Percentiles rank a stretch among this genome's conserved stretches.
Evolutionary conservation across 2,113 vertebrate genomes (phyloP).

Genomic region (Leptosomus discolor): DNA sequence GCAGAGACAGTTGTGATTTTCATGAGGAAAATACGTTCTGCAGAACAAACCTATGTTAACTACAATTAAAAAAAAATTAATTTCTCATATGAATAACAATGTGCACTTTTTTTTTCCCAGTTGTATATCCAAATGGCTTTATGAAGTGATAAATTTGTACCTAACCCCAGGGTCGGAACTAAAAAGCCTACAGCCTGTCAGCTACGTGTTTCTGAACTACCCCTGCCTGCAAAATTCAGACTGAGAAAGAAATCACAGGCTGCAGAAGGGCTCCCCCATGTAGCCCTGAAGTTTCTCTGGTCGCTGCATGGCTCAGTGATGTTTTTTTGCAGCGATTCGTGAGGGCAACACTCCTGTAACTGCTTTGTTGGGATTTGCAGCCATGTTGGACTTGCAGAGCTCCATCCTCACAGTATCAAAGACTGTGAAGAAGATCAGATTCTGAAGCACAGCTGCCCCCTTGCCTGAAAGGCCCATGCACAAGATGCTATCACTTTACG

Average conservation of each 20-base stretch:
- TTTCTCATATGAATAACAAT: not conserved
- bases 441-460: not conserved
- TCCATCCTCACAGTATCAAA: not conserved
- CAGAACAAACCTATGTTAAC: not conserved
- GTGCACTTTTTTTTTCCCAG: not conserved
- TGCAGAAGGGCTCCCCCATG: not conserved
- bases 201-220: not conserved
- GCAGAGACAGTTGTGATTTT: not conserved
- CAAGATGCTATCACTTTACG: not conserved
- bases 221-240: not conserved
- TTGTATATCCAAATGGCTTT: not conserved
- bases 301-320: fast-evolving
- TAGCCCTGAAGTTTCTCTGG: not conserved
- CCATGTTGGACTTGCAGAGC: not conserved
- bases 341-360: not conserved
- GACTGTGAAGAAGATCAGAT: not conserved
- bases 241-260: not conserved
- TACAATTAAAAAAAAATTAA: not conserved
- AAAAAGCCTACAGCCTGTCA: not conserved
- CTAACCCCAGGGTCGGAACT: not conserved
- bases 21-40: not conserved
- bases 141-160: not conserved
- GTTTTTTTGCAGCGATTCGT: not conserved
- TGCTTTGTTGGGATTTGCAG: not conserved
- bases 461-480: not conserved